Evolutionary conservation across 2,888 invertebrate species (phyloP), one percentile per base, ranked within the genome.

Genomic region (Cephus sareptanus): DNA sequence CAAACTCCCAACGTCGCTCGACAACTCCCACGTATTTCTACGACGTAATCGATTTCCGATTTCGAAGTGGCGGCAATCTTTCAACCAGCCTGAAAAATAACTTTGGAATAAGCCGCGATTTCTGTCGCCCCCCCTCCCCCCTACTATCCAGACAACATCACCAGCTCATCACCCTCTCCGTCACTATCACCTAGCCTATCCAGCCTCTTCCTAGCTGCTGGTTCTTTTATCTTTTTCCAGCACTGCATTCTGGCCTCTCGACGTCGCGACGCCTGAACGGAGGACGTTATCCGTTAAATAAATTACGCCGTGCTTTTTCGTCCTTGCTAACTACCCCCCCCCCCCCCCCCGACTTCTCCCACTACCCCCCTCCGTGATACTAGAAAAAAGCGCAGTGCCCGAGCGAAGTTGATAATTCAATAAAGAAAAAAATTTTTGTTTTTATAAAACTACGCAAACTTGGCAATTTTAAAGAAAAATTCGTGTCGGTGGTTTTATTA

Each of bases 11-110:
- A 40, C 35, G 68, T 75, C 31, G 33, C 68, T 34, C 75, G 35
- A 11, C 73, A 35, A 23, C 73, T 34, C 34, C n/a, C 56, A 6
- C n/a, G 82, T 79, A 82, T 83, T 82, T 80, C 40, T 76, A 78
- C 83, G 81, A 80, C 84, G 85, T 88, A 90, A 90, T 89, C 89
- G 89, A 90, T 90, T 89, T 90, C 85, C 89, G 88, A 90, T 90
- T 89, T 87, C 86, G 79, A 81, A 88, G 87, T 85, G 86, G 84
- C 83, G 84, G 85, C 85, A 86, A 90, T 89, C 89, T 89, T 86
- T 90, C 90, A 88, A 85, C 86, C 83, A 82, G 79, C 79, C 83
- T 86, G 88, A 89, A 89, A 89, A 90, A 90, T 89, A 88, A 89
- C 87, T 87, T 84, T 76, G 83, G 85, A 87, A 89, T 87, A 88